Base-by-base conservation (phyloP, 2,113 vertebrate species). In the Siniperca chuatsi region DNA sequence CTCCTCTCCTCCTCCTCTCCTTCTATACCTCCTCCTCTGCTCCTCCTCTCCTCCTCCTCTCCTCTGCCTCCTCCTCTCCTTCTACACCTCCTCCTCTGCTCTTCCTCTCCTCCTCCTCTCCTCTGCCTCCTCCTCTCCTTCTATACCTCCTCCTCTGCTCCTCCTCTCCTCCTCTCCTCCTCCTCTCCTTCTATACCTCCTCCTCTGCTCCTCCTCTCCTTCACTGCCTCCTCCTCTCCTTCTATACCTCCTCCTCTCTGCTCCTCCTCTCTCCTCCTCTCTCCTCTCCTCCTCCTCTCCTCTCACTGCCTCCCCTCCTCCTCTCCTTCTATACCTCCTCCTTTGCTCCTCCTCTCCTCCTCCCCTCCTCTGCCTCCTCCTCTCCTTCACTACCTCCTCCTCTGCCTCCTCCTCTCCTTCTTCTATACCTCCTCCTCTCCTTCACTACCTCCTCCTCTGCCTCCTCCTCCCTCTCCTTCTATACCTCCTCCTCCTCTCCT, bases 241-340 rank as follows among this genome's bases (percentile, higher is more conserved):
- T 6, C 2, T 2, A 4, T n/a, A n/a, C n/a, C n/a, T n/a, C n/a
- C n/a, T n/a, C n/a, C n/a, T n/a, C n/a, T n/a, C n/a, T n/a, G n/a
- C 40, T 7, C 40, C 40, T 40, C 1, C 0, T 1, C 20, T 55
- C 44, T 46, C 44, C 44, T 12, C 2, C 12, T 15, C 46, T 15
- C 13, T 18, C 5, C 52, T 40, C 1, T 21, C 46, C 52, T 55
- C 15, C 52, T 25, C 25, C 48, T 70, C 68, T 16, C 4, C 44
- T 5, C 6, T n/a, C n/a, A n/a, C n/a, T n/a, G n/a, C n/a, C 65
- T 68, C 66, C 42, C 37, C 4, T 0, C 42, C 1, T 7, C 1
- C 8, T 7, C 8, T 7, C 42, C 8, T 1, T 29, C 1, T 1
- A 29, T 29, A 29, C 1, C 1, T 1, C 29, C 1, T 29, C 1